Conservation (phyloP, 2,797 vertebrate genomes). For the Varecia variegata region DNA sequence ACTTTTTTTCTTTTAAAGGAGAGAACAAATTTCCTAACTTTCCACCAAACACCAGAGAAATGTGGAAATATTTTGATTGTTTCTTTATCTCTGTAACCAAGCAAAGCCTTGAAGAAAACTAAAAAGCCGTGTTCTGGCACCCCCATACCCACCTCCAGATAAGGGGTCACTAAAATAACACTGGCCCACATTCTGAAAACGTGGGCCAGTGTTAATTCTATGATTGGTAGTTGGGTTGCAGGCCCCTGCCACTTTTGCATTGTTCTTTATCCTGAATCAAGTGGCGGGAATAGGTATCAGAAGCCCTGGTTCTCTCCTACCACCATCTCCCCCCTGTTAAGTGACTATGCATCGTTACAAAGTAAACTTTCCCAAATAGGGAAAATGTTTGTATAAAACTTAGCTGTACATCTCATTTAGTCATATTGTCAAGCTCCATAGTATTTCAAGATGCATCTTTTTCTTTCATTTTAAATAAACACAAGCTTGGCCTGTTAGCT, state of each 20-base stretch:
- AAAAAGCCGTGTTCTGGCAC: conserved; percentile 34
- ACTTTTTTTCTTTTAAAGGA: conserved; percentile 12
- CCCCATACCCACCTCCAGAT: neutral
- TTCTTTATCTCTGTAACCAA: conserved; percentile 53
- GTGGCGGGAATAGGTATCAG: neutral
- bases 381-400: conserved; percentile 31
- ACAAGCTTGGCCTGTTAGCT: neutral
- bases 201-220: neutral
- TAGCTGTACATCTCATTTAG: conserved; percentile 4
- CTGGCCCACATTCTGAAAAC: conserved; percentile 36
- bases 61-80: conserved; percentile 49
- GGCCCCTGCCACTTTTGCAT: neutral
- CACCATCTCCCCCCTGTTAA: neutral
- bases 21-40: conserved; percentile 33
- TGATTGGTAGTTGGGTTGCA: conserved; percentile 10
- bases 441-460: neutral
- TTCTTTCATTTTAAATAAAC: conserved; percentile 42
- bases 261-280: conserved; percentile 32
- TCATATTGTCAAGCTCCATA: conserved; percentile 17
- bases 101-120: conserved; percentile 49
- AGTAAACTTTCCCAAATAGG: conserved; percentile 59
- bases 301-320: neutral
- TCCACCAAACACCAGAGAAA: conserved; percentile 45
- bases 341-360: conserved; percentile 35
- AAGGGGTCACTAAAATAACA: neutral